Base-by-base conservation (phyloP, 2,888 invertebrate genomes). In the Selenia dentaria region DNA sequence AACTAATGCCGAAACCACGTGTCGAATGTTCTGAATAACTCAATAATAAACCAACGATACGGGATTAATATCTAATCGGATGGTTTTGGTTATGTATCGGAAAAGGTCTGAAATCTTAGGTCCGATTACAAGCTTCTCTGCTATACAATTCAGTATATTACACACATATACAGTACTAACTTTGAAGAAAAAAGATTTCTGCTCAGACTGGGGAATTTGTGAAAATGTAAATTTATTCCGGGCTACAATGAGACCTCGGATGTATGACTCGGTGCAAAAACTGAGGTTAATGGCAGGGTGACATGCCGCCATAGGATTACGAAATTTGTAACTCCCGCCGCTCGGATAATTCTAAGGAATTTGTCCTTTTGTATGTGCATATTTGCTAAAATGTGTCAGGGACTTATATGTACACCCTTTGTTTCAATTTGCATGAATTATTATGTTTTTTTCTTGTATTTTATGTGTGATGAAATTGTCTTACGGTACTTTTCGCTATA, bases 161-260 rank as follows among this genome's bases (percentile, higher is more conserved):
- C n/a, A n/a, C n/a, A n/a, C n/a, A n/a, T n/a, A n/a, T 16, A 16
- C 2, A 16, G 35, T 34, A 29, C 38, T 27, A n/a, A 39, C 40
- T 39, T 35, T 27, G 18, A 25, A 40, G 69, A 75, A 83, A 84
- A 86, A 86, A 85, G 74, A 70, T 64, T 67, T 65, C 67, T 69
- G 74, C 68, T 65, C 67, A 63, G 64, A 55, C 67, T 57, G 57
- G 67, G 71, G 72, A 83, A 83, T 48, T 47, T 82, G 79, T 81
- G 82, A 76, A 76, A 75, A 86, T 86, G 83, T 83, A 86, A 86
- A 86, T 86, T 83, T 85, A 86, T 86, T 84, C 83, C 60, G 70
- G 66, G 64, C 65, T 72, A 81, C 83, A 83, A 80, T 82, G 77
- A 69, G 65, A 64, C 67, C 67, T 69, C 71, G 59, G 62, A 41